Evolutionary conservation across 1,140 invertebrate genomes (phyloP), one percentile per base, ranked within the genome.

Genomic region (Psilanteris sp.): DNA sequence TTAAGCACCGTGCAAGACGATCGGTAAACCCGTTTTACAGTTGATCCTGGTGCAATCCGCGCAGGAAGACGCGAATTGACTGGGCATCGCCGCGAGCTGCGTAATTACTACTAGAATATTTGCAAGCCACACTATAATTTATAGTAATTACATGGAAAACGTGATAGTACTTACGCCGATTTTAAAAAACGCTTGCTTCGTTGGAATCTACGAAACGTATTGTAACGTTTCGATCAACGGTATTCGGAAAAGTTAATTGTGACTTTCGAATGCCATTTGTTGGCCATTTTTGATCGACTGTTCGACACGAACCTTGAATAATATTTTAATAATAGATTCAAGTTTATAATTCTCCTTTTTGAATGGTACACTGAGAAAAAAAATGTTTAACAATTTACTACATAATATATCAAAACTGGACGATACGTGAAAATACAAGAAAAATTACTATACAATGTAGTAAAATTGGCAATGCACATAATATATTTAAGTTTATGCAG

Each of bases 31-130:
- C 20, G 44, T 70, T 70, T 46, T 62, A 57, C 50, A 68, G 50
- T 55, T 68, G 64, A 36, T 52, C 46, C 22, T 27, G 14, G 15
- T n/a, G 27, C 20, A 16, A 16, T 39, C 18, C n/a, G n/a, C 15
- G 31, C 43, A 50, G 27, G 48, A 54, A 46, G 62, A 67, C 29
- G 37, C 10, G 57, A 50, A 48, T 62, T 32, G 43, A 39, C 43
- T 13, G 41, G 52, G 32, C 29, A 57, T 36, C 22, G 44, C 66
- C 32, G 46, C 15, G 37, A 55, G 67, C 48, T 37, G 46, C 16
- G 48, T 72, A 57, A 72, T 72, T 72, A 57, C 68, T 14, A 16
- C 36, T 52, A 52, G 46, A 61, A 62, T 44, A 64, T 72, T 72
- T 32, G 32, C 70, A 6, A 37, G 57, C 0, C 24, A 34, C 37